Evolutionary conservation across 1,140 invertebrate genomes (phyloP).

Genomic region (Penaeus chinensis): DNA sequence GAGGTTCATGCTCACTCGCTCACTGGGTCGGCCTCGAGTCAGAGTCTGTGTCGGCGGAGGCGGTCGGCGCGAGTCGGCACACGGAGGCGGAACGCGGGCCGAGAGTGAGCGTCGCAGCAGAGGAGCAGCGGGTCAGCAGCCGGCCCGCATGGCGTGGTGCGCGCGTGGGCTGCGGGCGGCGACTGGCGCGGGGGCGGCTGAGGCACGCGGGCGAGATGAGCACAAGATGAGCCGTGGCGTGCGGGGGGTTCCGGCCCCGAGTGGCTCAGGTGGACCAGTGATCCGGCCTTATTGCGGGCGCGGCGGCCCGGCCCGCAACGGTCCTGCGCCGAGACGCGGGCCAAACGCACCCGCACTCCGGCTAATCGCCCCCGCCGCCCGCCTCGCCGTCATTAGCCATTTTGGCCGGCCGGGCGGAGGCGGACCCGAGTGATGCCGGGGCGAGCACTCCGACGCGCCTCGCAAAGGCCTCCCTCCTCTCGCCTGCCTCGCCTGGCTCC

Average conservation of each 20-base stretch:
- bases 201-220: constrained; percentile 35
- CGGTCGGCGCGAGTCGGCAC: not conserved
- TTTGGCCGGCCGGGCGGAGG: constrained; percentile 45
- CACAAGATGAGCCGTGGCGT: constrained; percentile 48
- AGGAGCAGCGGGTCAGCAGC: too few species aligned
- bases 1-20: constrained; percentile 58
- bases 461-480: not conserved
- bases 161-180: constrained; percentile 32
- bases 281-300: constrained; percentile 62
- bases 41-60: not conserved
- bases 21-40: not conserved
- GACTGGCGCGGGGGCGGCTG: constrained; percentile 23
- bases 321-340: constrained; percentile 51
- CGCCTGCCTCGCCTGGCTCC: not conserved
- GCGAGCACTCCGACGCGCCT: not conserved
- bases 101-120: too few species aligned
- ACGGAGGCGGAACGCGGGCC: too few species aligned
- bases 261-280: constrained; percentile 62
- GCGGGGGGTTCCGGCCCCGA: constrained; percentile 58
- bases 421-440: not conserved
- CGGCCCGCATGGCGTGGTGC: constrained; percentile 3
- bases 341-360: constrained; percentile 59
- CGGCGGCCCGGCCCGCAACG: constrained; percentile 42
- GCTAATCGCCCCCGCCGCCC: constrained; percentile 53
- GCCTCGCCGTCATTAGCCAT: constrained; percentile 59